Percentiles rank a stretch among this genome's conserved stretches.
phyloP scores from a whole-genome alignment of 2,888 invertebrate species.

The Hymenopus coronatus region DNA sequence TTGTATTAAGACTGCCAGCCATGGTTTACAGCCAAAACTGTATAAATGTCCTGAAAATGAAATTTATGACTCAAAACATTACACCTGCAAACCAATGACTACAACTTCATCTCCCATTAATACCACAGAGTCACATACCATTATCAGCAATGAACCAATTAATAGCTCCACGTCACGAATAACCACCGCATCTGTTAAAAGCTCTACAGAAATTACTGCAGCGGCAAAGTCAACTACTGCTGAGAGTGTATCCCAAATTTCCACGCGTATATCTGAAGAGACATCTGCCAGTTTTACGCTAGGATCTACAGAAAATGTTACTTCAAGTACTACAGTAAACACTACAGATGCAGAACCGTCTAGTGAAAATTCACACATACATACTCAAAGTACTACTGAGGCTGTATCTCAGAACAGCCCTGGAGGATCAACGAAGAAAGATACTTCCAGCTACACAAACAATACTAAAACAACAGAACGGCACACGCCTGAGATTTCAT shows the following conservation, averaged over 20 bases:
- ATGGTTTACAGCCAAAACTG: not conserved
- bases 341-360: not conserved
- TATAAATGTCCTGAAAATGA: not conserved
- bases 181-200: not conserved
- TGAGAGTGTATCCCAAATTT: not conserved
- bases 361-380: too few relatives aligned
- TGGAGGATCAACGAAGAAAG: not conserved
- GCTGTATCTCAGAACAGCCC: not conserved
- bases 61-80: not conserved
- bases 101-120: too few relatives aligned
- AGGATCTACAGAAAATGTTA: not conserved
- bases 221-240: not conserved
- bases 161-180: not conserved
- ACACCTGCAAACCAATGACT: not conserved
- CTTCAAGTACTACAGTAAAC: not conserved
- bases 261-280: not conserved
- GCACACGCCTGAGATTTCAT: too few relatives aligned
- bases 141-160: not conserved
- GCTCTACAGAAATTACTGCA: not conserved
- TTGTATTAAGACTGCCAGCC: not conserved
- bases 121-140: too few relatives aligned
- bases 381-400: not conserved
- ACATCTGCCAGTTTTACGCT: too few relatives aligned
- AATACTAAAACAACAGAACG: too few relatives aligned
- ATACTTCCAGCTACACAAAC: too few relatives aligned